These are phyloP conservation scores for Sipha maydis DNA, from an alignment of 2,888 invertebrate species.

Conservation along the genomic window DNA sequence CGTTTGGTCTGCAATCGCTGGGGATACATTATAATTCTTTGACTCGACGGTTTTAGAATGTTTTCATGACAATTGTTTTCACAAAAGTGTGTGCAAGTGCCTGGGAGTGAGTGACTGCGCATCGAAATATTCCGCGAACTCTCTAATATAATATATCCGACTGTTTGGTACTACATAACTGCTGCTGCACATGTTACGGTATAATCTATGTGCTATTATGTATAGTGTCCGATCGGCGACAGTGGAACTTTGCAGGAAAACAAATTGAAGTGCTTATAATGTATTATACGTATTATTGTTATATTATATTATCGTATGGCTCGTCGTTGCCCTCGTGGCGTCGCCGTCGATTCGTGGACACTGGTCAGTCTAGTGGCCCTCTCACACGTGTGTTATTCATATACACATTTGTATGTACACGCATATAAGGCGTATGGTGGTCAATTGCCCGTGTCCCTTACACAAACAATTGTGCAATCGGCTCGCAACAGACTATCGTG, in stretches of 20 bases:
- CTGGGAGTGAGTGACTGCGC: too few relatives aligned
- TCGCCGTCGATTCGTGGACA: conserved; percentile 26
- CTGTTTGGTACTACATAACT: too few relatives aligned
- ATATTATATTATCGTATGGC: not conserved
- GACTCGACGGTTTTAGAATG: not conserved
- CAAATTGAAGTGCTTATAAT: conserved; percentile 34
- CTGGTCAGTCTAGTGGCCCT: conserved; percentile 34
- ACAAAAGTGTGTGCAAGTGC: not conserved
- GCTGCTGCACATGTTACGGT: not conserved
- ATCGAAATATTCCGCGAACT: too few relatives aligned
- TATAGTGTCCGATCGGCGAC: not conserved
- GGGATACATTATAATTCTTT: conserved; percentile 46
- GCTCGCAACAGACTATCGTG: not conserved
- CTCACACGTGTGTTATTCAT: not conserved
- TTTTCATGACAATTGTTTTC: conserved; percentile 29
- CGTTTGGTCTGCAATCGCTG: conserved; percentile 1
- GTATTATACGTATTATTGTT: not conserved
- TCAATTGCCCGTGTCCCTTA: conserved; percentile 61
- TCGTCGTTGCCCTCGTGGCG: not conserved
- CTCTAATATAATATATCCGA: too few relatives aligned
- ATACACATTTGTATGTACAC: not conserved
- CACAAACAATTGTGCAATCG: conserved; percentile 59
- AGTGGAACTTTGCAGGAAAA: not conserved
- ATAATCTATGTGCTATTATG: too few relatives aligned
- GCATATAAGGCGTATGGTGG: conserved; percentile 1